Evolutionary conservation across 2,113 vertebrate species (phyloP).

Genomic region (Empidonax alnorum): DNA sequence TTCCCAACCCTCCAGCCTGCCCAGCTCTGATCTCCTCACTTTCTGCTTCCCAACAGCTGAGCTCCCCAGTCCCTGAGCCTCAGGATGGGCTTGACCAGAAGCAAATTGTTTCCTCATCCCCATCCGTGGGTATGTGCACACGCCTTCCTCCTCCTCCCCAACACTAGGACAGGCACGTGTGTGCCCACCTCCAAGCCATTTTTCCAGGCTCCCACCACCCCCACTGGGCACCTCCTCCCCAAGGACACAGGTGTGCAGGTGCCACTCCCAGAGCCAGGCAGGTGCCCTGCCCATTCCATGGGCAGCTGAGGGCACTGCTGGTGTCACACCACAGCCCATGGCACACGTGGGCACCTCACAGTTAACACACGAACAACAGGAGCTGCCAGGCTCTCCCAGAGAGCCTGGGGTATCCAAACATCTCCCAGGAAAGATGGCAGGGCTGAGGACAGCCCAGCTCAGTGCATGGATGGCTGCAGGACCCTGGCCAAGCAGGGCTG

Average conservation of each 20-base stretch:
- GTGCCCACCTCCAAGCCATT: not conserved
- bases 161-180: fast-evolving
- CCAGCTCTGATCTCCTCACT: not conserved
- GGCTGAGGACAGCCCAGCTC: not conserved
- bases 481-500: not conserved
- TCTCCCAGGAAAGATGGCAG: fast-evolving
- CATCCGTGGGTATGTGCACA: not conserved
- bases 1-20: not conserved
- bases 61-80: not conserved
- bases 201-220: not conserved
- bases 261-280: not conserved
- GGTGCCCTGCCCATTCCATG: not conserved
- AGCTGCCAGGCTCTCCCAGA: not conserved
- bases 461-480: not conserved
- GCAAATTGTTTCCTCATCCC: fast-evolving
- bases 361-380: fast-evolving
- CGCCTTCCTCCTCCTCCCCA: not conserved
- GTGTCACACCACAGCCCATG: fast-evolving
- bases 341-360: fast-evolving
- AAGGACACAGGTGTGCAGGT: not conserved
- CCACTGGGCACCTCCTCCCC: fast-evolving
- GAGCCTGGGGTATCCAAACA: not conserved
- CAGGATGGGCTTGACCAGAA: not conserved
- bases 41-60: not conserved
- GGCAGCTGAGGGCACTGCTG: fast-evolving